These are phyloP conservation scores for Drosophila neonasuta DNA, from an alignment of 2,888 invertebrate genomes.

Conservation along the genomic window DNA sequence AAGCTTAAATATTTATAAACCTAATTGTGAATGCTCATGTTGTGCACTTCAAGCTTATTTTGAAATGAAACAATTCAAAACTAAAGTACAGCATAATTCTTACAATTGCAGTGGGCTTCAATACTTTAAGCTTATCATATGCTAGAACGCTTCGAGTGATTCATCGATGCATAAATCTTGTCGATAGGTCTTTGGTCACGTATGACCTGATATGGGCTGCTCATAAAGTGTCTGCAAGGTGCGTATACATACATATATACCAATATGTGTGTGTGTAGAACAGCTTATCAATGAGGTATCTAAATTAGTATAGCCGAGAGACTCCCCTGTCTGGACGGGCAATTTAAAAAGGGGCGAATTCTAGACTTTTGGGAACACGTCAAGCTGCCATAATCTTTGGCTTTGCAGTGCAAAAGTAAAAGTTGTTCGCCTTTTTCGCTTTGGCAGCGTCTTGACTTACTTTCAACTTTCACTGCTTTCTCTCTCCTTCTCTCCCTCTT, in stretches of 20 bases:
- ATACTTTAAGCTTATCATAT: not conserved
- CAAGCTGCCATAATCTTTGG: constrained; percentile 54
- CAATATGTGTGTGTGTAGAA: constrained; percentile 3
- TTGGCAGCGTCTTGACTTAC: constrained; percentile 66
- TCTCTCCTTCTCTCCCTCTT: not conserved
- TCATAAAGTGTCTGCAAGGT: constrained; percentile 9
- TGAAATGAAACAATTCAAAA: not conserved
- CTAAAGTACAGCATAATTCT: not conserved
- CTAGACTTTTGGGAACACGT: constrained; percentile 34
- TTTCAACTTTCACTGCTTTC: constrained; percentile 62
- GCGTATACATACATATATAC: not conserved
- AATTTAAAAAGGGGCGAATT: constrained; percentile 29
- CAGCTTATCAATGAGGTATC: constrained; percentile 30
- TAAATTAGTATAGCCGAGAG: constrained; percentile 39
- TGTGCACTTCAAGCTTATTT: not conserved
- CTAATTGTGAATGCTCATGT: not conserved
- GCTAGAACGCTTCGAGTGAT: not conserved
- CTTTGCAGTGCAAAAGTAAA: constrained; percentile 60
- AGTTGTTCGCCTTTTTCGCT: constrained; percentile 48
- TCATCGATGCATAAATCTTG: constrained; percentile 20
- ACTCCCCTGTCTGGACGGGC: constrained; percentile 11
- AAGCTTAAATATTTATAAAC: too few relatives aligned
- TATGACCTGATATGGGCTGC: constrained; percentile 4
- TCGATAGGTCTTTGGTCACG: constrained; percentile 42
- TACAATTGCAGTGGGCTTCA: not conserved